Percentiles rank a stretch among this genome's conserved stretches.
Evolutionary conservation across 2,888 invertebrate species (phyloP).

Genomic region (Troglohyphantes excavatus): DNA sequence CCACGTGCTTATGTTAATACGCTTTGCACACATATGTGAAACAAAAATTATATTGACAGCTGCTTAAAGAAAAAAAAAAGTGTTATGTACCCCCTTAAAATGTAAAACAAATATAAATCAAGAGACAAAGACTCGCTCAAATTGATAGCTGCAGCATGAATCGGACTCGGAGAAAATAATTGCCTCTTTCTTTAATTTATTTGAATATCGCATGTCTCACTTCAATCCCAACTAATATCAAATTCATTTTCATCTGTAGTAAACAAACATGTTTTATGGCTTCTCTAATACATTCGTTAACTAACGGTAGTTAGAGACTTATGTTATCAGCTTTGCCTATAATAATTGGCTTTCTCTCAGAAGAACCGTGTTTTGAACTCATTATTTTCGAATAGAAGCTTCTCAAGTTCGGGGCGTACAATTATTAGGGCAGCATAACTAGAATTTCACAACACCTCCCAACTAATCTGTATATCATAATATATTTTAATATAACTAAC

Average conservation of each 20-base stretch:
- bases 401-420: background rate
- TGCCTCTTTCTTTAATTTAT: background rate
- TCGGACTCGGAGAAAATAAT: background rate
- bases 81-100: too few species aligned
- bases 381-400: background rate
- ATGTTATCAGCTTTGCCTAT: background rate
- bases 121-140: too few species aligned
- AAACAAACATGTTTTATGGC: background rate
- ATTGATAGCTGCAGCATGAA: too few species aligned
- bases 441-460: background rate
- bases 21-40: too few species aligned
- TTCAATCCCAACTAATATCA: background rate
- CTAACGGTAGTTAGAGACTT: background rate
- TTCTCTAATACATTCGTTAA: background rate
- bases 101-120: too few species aligned
- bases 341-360: background rate
- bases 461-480: background rate
- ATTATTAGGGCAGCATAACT: background rate
- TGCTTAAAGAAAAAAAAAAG: too few species aligned
- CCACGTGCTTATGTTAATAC: too few species aligned
- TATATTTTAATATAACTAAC: background rate
- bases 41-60: too few species aligned
- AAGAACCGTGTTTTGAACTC: background rate
- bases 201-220: background rate
- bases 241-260: background rate